Base-by-base conservation (phyloP, 2,797 vertebrate genomes). In the Rhinatrema bivittatum region DNA sequence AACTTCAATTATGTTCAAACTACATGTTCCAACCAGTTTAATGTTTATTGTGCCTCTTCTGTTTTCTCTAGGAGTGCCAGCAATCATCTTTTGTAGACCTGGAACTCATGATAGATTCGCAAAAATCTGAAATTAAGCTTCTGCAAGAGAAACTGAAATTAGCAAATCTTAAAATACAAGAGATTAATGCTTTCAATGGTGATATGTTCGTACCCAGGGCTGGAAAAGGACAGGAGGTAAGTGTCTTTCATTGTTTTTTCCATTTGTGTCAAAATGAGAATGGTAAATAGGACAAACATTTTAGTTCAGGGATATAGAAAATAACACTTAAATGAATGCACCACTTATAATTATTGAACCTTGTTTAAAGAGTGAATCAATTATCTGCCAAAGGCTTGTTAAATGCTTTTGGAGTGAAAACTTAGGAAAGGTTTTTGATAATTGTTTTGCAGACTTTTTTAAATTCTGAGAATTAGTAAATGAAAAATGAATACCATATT, bases 81-180 rank as follows among this genome's bases (percentile, higher is more conserved):
- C 59, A 34, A 14, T 48, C 58, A 51, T 65, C 61, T 25, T 50
- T 61, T 31, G 56, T 29, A 13, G 65, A 72, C 14, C 41, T 80
- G 24, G 63, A 78, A 53, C 47, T 36, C 45, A 42, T 60, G 33
- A 53, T 66, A 56, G 46, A 56, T 14, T 57, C 69, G 38, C 70
- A 81, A 51, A 71, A 74, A 43, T 72, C 61, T 39, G 76, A 85
- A 72, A 70, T 78, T 3, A 33, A 74, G 12, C 51, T 66, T 79
- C 72, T 83, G 46, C 57, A 68, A 46, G 60, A 74, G 52, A 80
- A 78, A 60, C 20, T 62, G 27, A 67, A 65, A 59, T 50, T 48
- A 29, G 20, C 38, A 9, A 57, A 42, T 53, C 29, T 61, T 61
- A 60, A 64, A 22, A 30, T 74, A 21, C 32, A 44, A 39, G 43